phyloP scores from a whole-genome alignment of 2,888 invertebrate species.

The Thecophora atra region DNA sequence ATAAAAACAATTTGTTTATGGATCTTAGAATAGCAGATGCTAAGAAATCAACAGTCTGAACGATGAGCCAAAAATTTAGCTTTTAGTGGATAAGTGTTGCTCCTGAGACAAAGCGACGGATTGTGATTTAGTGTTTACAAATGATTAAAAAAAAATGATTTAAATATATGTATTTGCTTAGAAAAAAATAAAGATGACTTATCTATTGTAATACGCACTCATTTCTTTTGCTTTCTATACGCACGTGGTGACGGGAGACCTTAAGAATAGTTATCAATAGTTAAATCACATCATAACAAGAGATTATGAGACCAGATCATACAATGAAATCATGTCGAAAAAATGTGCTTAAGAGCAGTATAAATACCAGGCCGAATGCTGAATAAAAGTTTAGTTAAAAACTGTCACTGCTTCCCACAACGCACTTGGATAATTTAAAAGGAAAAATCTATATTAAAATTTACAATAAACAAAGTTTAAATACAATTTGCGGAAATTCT shows the following conservation, averaged over 20 bases:
- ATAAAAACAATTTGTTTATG: too few relatives aligned
- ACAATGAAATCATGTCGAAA: neutral
- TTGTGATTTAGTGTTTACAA: too few relatives aligned
- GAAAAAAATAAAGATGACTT: too few relatives aligned
- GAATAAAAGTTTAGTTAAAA: conserved; percentile 55
- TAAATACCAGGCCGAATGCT: conserved; percentile 51
- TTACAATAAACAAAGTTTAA: neutral
- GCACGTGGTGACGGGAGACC: neutral
- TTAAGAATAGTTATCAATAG: conserved; percentile 9
- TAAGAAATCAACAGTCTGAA: too few relatives aligned
- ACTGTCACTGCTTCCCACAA: conserved; percentile 47
- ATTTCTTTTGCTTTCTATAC: too few relatives aligned
- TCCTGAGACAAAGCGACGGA: too few relatives aligned
- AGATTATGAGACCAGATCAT: neutral
- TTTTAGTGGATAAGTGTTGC: too few relatives aligned
- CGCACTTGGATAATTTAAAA: conserved; percentile 23
- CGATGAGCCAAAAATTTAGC: too few relatives aligned
- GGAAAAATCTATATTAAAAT: neutral
- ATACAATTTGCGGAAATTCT: conserved; percentile 8
- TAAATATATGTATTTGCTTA: too few relatives aligned
- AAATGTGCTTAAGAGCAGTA: conserved; percentile 39
- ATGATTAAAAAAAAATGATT: too few relatives aligned
- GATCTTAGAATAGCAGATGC: too few relatives aligned
- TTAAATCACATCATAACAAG: neutral
- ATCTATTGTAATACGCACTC: too few relatives aligned